Base-by-base conservation (phyloP, 2,888 invertebrate genomes). In the Apodemia hepburni region DNA sequence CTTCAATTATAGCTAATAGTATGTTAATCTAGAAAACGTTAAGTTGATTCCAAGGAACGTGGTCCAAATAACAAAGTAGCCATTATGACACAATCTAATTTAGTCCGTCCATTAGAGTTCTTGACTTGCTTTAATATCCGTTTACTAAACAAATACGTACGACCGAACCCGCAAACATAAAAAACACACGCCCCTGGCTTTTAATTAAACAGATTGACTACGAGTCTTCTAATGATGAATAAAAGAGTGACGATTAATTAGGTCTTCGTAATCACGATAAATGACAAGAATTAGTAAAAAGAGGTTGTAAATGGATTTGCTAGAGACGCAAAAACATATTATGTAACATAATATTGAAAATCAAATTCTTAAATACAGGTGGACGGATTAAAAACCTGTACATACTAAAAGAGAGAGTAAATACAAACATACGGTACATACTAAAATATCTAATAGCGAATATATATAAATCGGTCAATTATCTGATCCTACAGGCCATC, bases 131-230 rank as follows among this genome's bases (percentile, higher is more conserved):
- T n/a, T 27, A 54, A 57, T 57, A 57, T 57, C 57, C 57, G 57
- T 57, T 57, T 57, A 57, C 57, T 27, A 57, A 57, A 57, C 29
- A 57, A 57, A 57, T 57, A 57, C 29, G 57, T 57, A 57, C 27
- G 27, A 38, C 38, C 38, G 38, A 47, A 29, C 27, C 15, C n/a
- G 54, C 29, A 57, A 57, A 29, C 29, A 57, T 27, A n/a, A 29
- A 57, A 57, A 57, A 57, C 54, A 29, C 3, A 27, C 54, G 54
- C 54, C 57, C 29, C 29, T 57, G 57, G 29, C 57, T 22, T 22
- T 57, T 57, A 27, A 57, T 57, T 29, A 57, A 57, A 57, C 57
- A 57, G 29, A 57, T 47, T 42, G 42, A 2, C n/a, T 42, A 42
- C 42, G 42, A 15, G 42, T n/a, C 42, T 42, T 6, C 42, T 42